Base-by-base conservation (phyloP, 2,888 invertebrate genomes). In the Belgica antarctica region DNA sequence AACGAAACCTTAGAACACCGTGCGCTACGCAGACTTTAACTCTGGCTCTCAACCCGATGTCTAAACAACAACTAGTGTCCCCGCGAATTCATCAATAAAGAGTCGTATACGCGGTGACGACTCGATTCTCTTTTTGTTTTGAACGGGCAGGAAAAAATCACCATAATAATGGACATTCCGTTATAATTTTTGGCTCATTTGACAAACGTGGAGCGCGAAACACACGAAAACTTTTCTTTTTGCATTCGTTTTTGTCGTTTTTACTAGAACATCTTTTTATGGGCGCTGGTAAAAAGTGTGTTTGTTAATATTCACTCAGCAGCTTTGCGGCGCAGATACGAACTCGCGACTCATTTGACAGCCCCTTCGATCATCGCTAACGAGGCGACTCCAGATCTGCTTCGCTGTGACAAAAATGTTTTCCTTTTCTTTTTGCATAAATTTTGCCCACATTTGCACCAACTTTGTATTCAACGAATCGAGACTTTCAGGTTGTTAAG, bases 161-260 rank as follows among this genome's bases (percentile, higher is more conserved):
- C 68, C 68, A 68, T 68, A 68, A 68, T 57, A 68, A 68, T 34
- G 47, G 15, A 68, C 52, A 68, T 12, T 52, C 68, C 68, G 68
- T 68, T 68, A 68, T 28, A 28, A 34, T 65, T 57, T 59, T 52
- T 57, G 31, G 57, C 12, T 68, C 52, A 68, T 66, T 22, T n/a
- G 22, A 17, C 27, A 19, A 59, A 2, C 27, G n/a, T n/a, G 8
- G 25, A 59, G 27, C 25, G 19, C 22, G n/a, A n/a, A n/a, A n/a
- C n/a, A n/a, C n/a, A 27, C 24, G 25, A 25, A 59, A 59, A 31
- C 7, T 52, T 59, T 59, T 59, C 59, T 59, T 19, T 59, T 59
- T 59, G 27, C n/a, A 22, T 12, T 46, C 17, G 19, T 59, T 59
- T 59, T 59, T 25, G 25, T 24, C 25, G 3, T 8, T 25, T 59